Base-by-base conservation (phyloP, 2,888 invertebrate species). In the Epicampocera succincta region DNA sequence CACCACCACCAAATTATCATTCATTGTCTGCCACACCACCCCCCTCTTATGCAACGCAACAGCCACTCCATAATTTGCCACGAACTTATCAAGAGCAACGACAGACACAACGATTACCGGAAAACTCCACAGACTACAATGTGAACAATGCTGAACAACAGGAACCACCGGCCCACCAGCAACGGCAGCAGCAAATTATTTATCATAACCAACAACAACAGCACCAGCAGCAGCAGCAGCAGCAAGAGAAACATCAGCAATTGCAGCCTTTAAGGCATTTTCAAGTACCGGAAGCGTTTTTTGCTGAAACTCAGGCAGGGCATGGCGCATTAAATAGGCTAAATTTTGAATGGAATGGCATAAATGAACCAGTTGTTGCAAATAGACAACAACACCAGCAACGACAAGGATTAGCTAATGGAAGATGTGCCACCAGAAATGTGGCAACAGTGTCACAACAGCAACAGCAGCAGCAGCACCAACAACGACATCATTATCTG, bases 11-110 rank as follows among this genome's bases (percentile, higher is more conserved):
- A 1, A 80, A 86, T 76, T 88, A 89, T 68, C 85, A 87, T 33
- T 87, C 86, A 2, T 73, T 87, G 83, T 88, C 90, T 9, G 78
- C 87, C 33, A 90, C 90, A 29, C 91, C 90, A 40, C 90, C 90
- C 17, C 90, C 90, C 52, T 85, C 89, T 38, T 90, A 90, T 72
- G 86, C 90, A 63, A 68, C 81, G 11, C 76, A 50, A 21, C 82
- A 61, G 50, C 72, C 73, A 78, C 77, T 77, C 29, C 77, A 71
- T 54, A 78, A 71, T 58, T 60, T 69, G 71, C 69, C 58, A 73
- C 75, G 48, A 78, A 85, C 78, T 12, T 33, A 60, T 44, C 60
- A 50, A 84, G 85, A 56, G 29, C 68, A 73, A 58, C 86, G 85
- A 1, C 86, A 86, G 85, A 69, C 85, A 86, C 11, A 84, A 86